Conservation (phyloP, 1,140 invertebrate species). For the Tigriopus japonicus region DNA sequence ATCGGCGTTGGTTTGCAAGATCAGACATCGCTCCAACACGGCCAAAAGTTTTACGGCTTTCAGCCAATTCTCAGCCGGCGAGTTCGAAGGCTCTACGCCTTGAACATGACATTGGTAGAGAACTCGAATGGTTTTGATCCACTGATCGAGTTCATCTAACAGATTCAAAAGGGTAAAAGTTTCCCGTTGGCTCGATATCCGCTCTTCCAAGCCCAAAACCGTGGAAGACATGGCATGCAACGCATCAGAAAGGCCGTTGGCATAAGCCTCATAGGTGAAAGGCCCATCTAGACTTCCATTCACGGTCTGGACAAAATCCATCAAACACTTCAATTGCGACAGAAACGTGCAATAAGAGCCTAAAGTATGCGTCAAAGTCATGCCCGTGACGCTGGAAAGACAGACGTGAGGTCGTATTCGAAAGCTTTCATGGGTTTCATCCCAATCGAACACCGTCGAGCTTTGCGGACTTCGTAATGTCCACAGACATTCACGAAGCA, state of each 20-base stretch:
- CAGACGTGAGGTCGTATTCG: background rate
- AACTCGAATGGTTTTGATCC: background rate
- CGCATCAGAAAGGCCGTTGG: background rate
- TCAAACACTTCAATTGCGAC: background rate
- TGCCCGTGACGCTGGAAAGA: background rate
- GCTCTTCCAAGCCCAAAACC: background rate
- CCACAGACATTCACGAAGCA: conserved; percentile 9
- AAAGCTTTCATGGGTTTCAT: background rate
- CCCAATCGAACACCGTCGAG: background rate
- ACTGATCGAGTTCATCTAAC: background rate
- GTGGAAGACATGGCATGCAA: background rate
- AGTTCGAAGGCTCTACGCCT: background rate
- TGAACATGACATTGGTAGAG: background rate
- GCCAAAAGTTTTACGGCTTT: background rate
- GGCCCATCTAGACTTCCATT: background rate
- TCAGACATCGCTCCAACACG: background rate
- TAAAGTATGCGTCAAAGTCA: background rate
- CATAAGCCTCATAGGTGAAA: conserved; percentile 6
- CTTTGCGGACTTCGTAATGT: background rate
- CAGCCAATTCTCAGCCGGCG: background rate
- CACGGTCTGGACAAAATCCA: background rate
- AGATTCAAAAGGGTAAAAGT: conserved; percentile 7
- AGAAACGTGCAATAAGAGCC: background rate
- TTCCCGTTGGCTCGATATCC: background rate
- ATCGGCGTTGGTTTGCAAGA: background rate